phyloP scores from a whole-genome alignment of 53 echinoderm and acorn worm species.

The Paracentrotus lividus region DNA sequence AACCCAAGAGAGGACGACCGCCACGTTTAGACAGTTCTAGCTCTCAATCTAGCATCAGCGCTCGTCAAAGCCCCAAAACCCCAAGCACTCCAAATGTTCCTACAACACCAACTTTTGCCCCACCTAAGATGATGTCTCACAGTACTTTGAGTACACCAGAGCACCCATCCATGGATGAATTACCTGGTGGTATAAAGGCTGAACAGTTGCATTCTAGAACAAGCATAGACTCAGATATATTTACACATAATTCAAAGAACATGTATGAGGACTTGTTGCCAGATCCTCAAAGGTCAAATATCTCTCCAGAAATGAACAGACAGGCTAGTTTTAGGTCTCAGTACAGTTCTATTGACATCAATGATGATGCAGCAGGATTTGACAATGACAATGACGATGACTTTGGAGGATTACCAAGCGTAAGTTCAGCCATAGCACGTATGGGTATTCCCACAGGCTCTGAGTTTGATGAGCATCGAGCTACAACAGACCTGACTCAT shows the following conservation, averaged over 20 bases:
- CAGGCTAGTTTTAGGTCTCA: slow-evolving; percentile 60
- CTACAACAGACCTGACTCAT: slow-evolving; percentile 54
- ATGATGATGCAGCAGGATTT: slow-evolving; percentile 78
- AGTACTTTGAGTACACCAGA: slow-evolving; percentile 79
- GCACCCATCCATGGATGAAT: slow-evolving; percentile 55
- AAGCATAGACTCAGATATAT: slow-evolving; percentile 75
- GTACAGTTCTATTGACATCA: slow-evolving; percentile 80
- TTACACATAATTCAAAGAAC: slow-evolving; percentile 66
- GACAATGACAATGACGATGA: slow-evolving; percentile 80
- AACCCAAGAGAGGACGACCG: slow-evolving; percentile 71
- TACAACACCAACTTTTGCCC: slow-evolving; percentile 66
- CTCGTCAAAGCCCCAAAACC: slow-evolving; percentile 80
- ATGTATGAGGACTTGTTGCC: slow-evolving; percentile 82
- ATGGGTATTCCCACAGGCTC: slow-evolving; percentile 78
- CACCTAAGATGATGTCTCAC: slow-evolving; percentile 63
- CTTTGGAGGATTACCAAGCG: slow-evolving; percentile 80
- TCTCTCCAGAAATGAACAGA: slow-evolving; percentile 73
- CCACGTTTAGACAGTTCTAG: slow-evolving; percentile 89
- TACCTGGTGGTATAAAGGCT: slow-evolving; percentile 38
- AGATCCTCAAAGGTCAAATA: slow-evolving; percentile 65
- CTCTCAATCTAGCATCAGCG: slow-evolving; percentile 82
- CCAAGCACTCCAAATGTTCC: slow-evolving; percentile 72
- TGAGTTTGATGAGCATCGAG: slow-evolving; percentile 59
- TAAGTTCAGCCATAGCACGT: slow-evolving; percentile 80
- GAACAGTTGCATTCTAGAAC: slow-evolving; percentile 9